phyloP scores from a whole-genome alignment of 2,113 vertebrate genomes.

The Piprites chloris region DNA sequence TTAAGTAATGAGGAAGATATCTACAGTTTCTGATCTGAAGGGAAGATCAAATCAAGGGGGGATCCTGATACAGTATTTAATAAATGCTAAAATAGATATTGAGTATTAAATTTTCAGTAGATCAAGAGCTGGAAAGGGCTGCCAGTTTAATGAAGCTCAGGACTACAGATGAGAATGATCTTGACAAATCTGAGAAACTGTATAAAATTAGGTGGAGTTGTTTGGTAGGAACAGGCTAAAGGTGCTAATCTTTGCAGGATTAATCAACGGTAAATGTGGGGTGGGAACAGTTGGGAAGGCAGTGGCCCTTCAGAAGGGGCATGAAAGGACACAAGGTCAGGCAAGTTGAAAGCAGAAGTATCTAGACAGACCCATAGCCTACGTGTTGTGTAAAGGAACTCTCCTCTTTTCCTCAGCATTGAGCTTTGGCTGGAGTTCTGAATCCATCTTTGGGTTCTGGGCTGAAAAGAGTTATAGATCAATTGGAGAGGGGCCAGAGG shows the following conservation, averaged over 20 bases:
- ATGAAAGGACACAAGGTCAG: neutral
- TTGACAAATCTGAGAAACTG: neutral
- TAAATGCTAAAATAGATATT: neutral
- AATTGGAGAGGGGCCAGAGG: neutral
- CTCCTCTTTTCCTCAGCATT: neutral
- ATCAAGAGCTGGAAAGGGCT: neutral
- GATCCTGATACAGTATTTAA: neutral
- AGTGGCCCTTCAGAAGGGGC: neutral
- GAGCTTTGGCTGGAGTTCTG: neutral
- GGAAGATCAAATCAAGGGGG: neutral
- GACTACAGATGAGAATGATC: neutral
- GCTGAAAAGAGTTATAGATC: neutral
- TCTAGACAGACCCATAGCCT: neutral
- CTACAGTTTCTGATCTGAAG: neutral
- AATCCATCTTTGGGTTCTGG: neutral
- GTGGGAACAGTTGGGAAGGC: neutral
- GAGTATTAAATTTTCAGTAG: neutral
- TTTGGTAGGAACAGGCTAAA: neutral
- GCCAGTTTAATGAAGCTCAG: neutral
- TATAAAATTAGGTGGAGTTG: neutral
- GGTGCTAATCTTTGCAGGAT: neutral
- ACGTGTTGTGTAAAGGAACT: neutral
- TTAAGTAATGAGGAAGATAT: neutral
- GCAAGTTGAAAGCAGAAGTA: neutral
- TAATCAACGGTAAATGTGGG: neutral